Percentiles rank a stretch among this genome's conserved stretches.
Evolutionary conservation across 2,888 invertebrate species (phyloP).

Genomic region (Epsilonema sp.): DNA sequence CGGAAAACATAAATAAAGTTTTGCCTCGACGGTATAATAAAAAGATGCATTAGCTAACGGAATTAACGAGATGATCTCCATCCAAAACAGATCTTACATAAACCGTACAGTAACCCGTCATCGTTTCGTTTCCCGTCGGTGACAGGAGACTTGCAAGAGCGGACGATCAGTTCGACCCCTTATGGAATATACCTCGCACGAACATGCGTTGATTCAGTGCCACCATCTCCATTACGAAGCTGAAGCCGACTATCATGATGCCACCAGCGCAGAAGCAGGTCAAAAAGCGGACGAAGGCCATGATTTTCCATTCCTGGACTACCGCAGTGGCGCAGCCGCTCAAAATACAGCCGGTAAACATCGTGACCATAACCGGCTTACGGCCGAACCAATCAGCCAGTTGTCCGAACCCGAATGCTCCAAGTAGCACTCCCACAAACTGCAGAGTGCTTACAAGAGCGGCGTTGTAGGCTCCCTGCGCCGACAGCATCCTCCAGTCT

Average conservation of each 20-base stretch:
- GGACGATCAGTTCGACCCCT: too few species aligned
- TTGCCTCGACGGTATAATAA: too few species aligned
- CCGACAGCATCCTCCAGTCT: not conserved
- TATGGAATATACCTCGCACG: conserved; percentile 14
- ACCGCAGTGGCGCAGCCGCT: too few species aligned
- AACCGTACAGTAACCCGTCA: too few species aligned
- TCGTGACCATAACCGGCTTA: not conserved
- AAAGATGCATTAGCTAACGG: too few species aligned
- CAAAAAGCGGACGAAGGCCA: conserved; percentile 14
- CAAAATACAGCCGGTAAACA: too few species aligned
- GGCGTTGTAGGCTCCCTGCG: not conserved
- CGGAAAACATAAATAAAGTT: too few species aligned
- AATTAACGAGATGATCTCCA: too few species aligned
- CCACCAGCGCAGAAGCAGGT: conserved; percentile 13
- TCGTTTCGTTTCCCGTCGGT: too few species aligned
- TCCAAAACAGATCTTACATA: too few species aligned
- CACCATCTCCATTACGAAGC: conserved; percentile 14
- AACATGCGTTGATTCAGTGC: conserved; percentile 14
- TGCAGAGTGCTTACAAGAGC: not conserved
- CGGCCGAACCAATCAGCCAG: not conserved
- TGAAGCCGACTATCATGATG: conserved; percentile 14
- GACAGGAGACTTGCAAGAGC: too few species aligned
- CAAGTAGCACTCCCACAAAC: not conserved
- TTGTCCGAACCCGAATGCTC: not conserved
- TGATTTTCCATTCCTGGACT: conserved; percentile 12